Evolutionary conservation across 2,113 vertebrate species (phyloP).

Genomic region (Progne subis): DNA sequence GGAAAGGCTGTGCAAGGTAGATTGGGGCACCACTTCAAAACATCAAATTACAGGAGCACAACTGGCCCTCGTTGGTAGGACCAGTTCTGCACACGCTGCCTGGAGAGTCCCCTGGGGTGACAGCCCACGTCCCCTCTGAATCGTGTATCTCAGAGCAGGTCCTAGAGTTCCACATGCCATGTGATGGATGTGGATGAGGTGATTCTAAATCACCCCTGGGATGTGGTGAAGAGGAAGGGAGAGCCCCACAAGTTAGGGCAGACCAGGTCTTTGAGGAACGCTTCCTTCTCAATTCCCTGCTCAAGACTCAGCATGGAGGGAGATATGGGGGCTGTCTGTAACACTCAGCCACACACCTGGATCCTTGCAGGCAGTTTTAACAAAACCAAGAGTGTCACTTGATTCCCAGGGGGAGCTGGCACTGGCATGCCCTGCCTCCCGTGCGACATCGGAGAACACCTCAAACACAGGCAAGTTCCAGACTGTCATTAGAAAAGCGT

Average conservation of each 20-base stretch:
- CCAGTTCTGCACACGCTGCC: background rate
- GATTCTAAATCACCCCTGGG: background rate
- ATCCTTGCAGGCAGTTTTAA: background rate
- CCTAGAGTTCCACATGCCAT: background rate
- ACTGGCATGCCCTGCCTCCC: background rate
- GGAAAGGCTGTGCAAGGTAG: background rate
- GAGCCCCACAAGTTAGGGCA: background rate
- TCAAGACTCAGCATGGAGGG: background rate
- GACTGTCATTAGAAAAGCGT: background rate
- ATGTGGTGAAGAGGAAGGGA: background rate
- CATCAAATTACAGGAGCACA: background rate
- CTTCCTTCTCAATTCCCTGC: background rate
- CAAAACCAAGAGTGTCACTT: background rate
- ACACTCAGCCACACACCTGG: background rate
- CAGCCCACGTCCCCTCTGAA: background rate
- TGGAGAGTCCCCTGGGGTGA: background rate
- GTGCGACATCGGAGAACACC: background rate
- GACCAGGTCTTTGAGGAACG: background rate
- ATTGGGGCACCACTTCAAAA: constrained; percentile 37
- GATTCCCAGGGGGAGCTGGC: background rate
- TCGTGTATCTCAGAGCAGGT: background rate
- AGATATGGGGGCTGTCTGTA: rapidly evolving
- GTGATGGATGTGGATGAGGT: background rate
- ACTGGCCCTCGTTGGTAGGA: background rate
- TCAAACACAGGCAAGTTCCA: background rate